A percentile compares a stretch with the other conserved stretches of the same genome.
Conservation (phyloP, 2,797 vertebrate species). For the Masticophis lateralis region DNA sequence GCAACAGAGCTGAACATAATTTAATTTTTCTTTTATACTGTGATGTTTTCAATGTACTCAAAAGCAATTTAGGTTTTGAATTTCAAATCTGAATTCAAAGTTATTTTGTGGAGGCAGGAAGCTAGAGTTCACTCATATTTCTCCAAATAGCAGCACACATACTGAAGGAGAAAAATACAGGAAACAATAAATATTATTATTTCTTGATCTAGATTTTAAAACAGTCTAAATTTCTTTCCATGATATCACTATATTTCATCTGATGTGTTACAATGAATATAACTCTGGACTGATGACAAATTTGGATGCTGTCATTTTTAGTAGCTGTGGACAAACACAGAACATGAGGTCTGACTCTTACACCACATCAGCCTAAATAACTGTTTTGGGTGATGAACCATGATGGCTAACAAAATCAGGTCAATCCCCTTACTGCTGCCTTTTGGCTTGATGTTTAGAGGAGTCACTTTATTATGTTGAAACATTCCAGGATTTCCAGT, state of each 20-base stretch:
- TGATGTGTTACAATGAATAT: background rate
- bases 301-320: background rate
- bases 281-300: background rate
- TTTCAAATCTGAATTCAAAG: background rate
- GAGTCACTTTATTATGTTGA: background rate
- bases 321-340: background rate
- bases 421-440: background rate
- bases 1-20: background rate
- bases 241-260: background rate
- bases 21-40: conserved; percentile 25
- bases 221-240: background rate
- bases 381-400: background rate
- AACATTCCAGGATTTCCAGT: background rate
- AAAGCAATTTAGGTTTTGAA: conserved; percentile 7
- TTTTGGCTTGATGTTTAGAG: background rate
- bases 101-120: background rate
- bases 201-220: background rate
- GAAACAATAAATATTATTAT: background rate
- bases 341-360: background rate
- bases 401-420: background rate
- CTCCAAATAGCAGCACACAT: background rate
- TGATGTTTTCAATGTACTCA: background rate
- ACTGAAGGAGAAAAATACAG: background rate
- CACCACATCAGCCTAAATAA: background rate
- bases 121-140: background rate